Percentiles rank a stretch among this genome's conserved stretches.
phyloP scores from a whole-genome alignment of 1,140 invertebrate genomes.

The Argopecten irradians region DNA sequence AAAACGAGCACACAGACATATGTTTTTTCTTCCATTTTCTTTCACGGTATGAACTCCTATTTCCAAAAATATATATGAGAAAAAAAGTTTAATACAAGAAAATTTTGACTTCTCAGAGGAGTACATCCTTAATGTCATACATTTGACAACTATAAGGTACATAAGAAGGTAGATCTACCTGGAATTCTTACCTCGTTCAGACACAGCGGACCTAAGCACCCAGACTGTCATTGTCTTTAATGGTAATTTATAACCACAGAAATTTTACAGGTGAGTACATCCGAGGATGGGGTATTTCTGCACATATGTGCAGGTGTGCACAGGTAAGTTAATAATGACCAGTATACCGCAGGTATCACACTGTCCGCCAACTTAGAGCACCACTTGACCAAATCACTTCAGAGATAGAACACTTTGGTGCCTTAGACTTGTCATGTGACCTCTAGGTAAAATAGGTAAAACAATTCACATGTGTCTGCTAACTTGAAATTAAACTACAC shows the following conservation, averaged over 20 bases:
- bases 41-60: too few species aligned
- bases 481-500: background rate
- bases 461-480: background rate
- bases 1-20: too few species aligned
- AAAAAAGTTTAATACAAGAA: too few species aligned
- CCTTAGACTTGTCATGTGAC: background rate
- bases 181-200: background rate
- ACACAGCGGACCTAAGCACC: background rate
- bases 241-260: background rate
- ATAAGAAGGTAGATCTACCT: background rate
- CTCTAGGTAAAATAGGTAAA: background rate
- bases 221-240: background rate
- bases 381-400: background rate
- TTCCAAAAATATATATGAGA: too few species aligned
- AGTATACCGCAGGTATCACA: background rate
- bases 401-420: background rate
- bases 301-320: background rate
- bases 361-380: background rate
- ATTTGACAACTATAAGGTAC: background rate
- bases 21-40: too few species aligned
- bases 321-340: background rate
- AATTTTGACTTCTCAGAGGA: too few species aligned
- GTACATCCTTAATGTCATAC: too few species aligned
- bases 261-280: conserved; percentile 5
- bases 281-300: background rate